Conservation (phyloP, 2,888 invertebrate species). For the Drosophila setosimentum region DNA sequence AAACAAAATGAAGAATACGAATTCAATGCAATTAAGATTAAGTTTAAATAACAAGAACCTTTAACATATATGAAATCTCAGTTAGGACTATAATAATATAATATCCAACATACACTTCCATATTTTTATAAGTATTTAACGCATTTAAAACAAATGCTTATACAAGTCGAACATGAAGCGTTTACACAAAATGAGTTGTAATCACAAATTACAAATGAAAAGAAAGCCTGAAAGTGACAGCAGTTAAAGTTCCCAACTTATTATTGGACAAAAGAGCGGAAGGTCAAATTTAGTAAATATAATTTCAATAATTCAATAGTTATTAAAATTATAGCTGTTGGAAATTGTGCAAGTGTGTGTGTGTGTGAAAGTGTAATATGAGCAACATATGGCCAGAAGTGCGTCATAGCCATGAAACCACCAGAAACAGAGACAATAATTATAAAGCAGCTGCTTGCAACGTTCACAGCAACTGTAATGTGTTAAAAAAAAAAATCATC, state of each 20-base stretch:
- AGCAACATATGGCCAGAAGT: constrained; percentile 44
- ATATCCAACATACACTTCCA: too few species aligned
- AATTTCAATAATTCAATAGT: too few species aligned
- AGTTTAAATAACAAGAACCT: not conserved
- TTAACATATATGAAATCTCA: not conserved
- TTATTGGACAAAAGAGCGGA: not conserved
- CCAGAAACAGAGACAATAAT: not conserved
- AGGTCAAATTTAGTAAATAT: constrained; percentile 20
- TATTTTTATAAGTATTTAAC: too few species aligned
- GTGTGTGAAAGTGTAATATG: constrained; percentile 42
- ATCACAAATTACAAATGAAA: not conserved
- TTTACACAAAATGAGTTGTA: not conserved
- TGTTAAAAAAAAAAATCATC: not conserved
- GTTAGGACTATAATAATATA: not conserved
- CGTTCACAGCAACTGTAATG: constrained; percentile 66
- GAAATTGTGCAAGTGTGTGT: constrained; percentile 1
- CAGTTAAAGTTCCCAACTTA: not conserved
- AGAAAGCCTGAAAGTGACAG: not conserved
- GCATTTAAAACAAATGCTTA: not conserved
- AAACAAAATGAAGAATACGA: constrained; percentile 20
- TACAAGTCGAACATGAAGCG: not conserved
- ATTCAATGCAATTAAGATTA: not conserved
- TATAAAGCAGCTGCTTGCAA: constrained; percentile 10
- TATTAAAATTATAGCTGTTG: constrained; percentile 58
- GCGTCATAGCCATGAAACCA: constrained; percentile 54